These are phyloP conservation scores for Aporophyla nigra DNA, from an alignment of 2,888 invertebrate species.

Conservation along the genomic window DNA sequence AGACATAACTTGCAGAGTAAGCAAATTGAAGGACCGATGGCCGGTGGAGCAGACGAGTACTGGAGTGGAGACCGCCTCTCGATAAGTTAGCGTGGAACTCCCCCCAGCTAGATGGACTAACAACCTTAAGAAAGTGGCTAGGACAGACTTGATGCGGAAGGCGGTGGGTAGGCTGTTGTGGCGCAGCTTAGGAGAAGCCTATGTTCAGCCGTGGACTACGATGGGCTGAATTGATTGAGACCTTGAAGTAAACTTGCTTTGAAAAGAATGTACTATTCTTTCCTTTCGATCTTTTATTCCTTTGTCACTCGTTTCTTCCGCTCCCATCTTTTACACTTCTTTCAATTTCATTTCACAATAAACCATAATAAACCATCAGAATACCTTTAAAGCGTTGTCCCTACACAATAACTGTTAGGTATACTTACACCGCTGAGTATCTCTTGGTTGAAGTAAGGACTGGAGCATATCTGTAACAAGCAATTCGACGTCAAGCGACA, in stretches of 20 bases:
- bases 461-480: slow-evolving; percentile 90
- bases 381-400: slow-evolving; percentile 5
- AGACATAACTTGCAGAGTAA: too few relatives aligned
- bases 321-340: neutral
- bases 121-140: too few relatives aligned
- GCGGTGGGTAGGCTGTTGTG: too few relatives aligned
- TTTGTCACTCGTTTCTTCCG: slow-evolving; percentile 3
- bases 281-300: neutral
- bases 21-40: too few relatives aligned
- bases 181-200: too few relatives aligned
- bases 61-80: too few relatives aligned
- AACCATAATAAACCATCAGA: neutral
- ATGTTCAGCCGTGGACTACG: too few relatives aligned
- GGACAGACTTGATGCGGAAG: too few relatives aligned
- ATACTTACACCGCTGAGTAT: slow-evolving; percentile 86
- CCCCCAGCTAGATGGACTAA: too few relatives aligned
- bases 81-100: too few relatives aligned
- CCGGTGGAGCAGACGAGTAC: too few relatives aligned
- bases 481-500: slow-evolving; percentile 46
- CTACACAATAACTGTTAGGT: slow-evolving; percentile 35
- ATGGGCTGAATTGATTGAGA: too few relatives aligned
- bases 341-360: neutral
- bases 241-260: neutral
- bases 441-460: slow-evolving; percentile 88
- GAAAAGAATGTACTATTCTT: neutral